Percentiles rank a stretch among this genome's conserved stretches.
Evolutionary conservation across 2,113 vertebrate genomes (phyloP).

Genomic region (Delphinus delphis): DNA sequence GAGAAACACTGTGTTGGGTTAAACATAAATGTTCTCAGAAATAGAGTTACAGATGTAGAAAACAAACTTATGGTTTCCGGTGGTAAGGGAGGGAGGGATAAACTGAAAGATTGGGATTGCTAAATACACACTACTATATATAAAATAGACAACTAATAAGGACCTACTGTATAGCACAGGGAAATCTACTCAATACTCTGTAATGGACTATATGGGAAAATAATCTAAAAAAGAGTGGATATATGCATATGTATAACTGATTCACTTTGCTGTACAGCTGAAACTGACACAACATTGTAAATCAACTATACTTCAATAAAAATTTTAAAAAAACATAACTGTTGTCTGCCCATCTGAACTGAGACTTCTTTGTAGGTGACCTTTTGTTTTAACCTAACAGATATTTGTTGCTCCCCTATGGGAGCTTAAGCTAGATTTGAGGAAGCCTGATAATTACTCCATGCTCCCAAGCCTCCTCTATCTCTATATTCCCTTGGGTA

Average conservation of each 20-base stretch:
- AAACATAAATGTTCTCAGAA: background rate
- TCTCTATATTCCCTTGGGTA: background rate
- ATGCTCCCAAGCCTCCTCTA: background rate
- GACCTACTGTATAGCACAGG: background rate
- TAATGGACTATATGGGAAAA: background rate
- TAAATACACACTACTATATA: background rate
- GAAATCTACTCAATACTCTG: background rate
- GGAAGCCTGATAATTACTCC: background rate
- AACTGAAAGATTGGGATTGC: background rate
- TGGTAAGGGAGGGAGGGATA: background rate
- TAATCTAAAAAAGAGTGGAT: background rate
- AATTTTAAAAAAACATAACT: no score
- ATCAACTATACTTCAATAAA: no score
- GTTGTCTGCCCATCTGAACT: background rate
- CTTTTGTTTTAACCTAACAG: background rate
- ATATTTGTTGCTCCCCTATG: background rate
- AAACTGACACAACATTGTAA: no score
- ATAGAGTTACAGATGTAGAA: no score
- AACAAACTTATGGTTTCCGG: no score
- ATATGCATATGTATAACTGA: background rate
- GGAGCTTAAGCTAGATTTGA: background rate
- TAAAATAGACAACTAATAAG: background rate
- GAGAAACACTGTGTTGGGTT: background rate
- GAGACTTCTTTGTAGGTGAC: background rate
- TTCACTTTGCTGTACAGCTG: no score